Base-by-base conservation (phyloP, 2,797 vertebrate genomes). In the Molossus alvarezi region DNA sequence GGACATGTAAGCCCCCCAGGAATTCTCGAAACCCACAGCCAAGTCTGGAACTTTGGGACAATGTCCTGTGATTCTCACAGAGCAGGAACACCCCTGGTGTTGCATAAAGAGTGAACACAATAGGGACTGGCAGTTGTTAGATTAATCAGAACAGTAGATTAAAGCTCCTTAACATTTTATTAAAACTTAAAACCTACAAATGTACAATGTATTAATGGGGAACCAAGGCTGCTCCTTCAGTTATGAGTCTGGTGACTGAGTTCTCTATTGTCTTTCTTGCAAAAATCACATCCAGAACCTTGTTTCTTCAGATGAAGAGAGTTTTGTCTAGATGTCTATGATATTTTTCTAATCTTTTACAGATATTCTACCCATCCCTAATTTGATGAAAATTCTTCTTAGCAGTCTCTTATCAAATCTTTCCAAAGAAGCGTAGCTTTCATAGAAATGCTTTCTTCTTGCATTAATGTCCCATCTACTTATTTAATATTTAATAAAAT, bases 381-480 rank as follows among this genome's bases (percentile, higher is more conserved):
- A 92, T 60, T 95, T 79, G 23, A 85, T 77, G 57, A 93, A 71
- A 93, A 55, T 60, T 90, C 48, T 80, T 72, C 60, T 88, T 57
- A 92, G 33, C 69, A 79, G 84, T 18, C 67, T 87, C 91, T 75
- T 89, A 79, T 62, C 58, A 90, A 80, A 94, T 90, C 69, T 95
- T 96, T 88, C 80, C 57, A 96, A 97, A 88, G 57, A 83, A 79
- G 58, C 29, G 80, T 91, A 79, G 58, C 65, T 94, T 77, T 95
- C 90, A 71, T 13, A 53, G 58, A 64, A 81, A 89, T 2, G 8
- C 53, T 95, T 93, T 83, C 25, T 65, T 71, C 82, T 86, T 80
- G n/a, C 7, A 85, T 57, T 57, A 95, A 86, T 80, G 23, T 37
- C 65, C 53, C 77, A 88, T 75, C 57, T 65, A 51, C 64, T 88